phyloP scores from a whole-genome alignment of 2,797 vertebrate species.

The Intellagama lesueurii region DNA sequence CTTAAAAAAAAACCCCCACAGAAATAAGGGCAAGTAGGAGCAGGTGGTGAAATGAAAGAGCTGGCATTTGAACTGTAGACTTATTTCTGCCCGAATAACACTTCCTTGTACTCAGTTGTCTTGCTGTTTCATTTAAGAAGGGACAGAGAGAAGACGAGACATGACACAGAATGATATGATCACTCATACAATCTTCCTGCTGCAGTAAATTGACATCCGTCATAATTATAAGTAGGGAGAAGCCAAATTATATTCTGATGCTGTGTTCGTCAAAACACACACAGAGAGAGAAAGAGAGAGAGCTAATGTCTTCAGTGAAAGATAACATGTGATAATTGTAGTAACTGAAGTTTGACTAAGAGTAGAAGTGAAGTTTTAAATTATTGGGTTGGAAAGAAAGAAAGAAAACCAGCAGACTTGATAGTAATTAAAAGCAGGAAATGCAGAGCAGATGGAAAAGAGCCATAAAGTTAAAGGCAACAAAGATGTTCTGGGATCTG shows the following conservation, averaged over 20 bases:
- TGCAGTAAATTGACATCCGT: background rate
- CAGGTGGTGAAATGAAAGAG: conserved; percentile 43
- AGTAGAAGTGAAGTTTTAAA: conserved; percentile 24
- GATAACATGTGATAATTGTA: background rate
- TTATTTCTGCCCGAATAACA: background rate
- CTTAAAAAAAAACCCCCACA: background rate
- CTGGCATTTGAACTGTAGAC: conserved; percentile 23
- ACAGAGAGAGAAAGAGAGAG: background rate
- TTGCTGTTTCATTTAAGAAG: background rate
- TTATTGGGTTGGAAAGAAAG: background rate
- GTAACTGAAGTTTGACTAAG: conserved; percentile 21
- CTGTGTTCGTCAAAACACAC: background rate
- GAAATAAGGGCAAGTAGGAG: background rate
- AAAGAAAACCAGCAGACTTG: too few species aligned
- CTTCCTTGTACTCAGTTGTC: background rate
- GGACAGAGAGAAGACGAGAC: too few species aligned
- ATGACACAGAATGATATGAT: background rate
- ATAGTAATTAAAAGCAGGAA: background rate
- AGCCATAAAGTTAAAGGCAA: background rate
- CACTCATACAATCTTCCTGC: too few species aligned
- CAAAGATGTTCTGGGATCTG: conserved; percentile 3
- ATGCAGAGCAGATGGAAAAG: background rate
- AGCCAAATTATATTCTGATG: conserved; percentile 1
- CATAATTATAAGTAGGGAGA: conserved; percentile 17
- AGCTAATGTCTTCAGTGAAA: conserved; percentile 17